Percentiles rank a stretch among this genome's conserved stretches.
phyloP scores from a whole-genome alignment of 1,140 invertebrate species.

The Patella vulgata region DNA sequence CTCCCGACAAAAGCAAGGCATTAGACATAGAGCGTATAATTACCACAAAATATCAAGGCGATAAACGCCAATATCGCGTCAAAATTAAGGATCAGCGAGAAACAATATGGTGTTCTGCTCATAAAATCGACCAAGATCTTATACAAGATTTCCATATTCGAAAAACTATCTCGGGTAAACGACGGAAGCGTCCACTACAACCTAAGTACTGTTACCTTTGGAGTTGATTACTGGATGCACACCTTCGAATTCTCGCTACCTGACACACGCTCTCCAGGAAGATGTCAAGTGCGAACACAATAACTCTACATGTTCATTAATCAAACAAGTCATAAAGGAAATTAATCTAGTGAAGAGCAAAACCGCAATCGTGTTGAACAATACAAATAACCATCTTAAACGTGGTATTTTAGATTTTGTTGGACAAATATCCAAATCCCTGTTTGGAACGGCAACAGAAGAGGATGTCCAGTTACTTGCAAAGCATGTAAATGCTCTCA shows the following conservation, averaged over 20 bases:
- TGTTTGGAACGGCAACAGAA: conserved; percentile 19
- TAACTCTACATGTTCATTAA: conserved; percentile 6
- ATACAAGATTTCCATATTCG: conserved; percentile 12
- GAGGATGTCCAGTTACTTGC: conserved; percentile 3
- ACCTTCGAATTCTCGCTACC: conserved; percentile 13
- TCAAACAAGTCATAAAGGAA: conserved; percentile 8
- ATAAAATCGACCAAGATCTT: conserved; percentile 5
- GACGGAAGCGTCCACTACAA: conserved; percentile 13
- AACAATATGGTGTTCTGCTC: conserved; percentile 16
- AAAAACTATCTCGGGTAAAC: conserved; percentile 14
- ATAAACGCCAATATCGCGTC: neutral
- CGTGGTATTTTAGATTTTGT: conserved; percentile 16
- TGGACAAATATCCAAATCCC: conserved; percentile 13
- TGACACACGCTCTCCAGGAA: neutral
- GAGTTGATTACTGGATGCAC: conserved; percentile 15
- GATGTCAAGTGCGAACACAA: neutral
- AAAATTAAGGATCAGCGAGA: conserved; percentile 10
- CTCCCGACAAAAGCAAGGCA: neutral
- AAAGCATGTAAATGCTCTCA: conserved; percentile 11
- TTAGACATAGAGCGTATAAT: conserved; percentile 1
- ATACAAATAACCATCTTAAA: conserved; percentile 4
- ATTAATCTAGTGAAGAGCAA: neutral
- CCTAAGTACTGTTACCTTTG: conserved; percentile 1
- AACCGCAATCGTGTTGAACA: conserved; percentile 1
- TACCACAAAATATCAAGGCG: neutral